These are phyloP conservation scores for Styela clava DNA, from an alignment of 23 tunicate species.

Conservation along the genomic window DNA sequence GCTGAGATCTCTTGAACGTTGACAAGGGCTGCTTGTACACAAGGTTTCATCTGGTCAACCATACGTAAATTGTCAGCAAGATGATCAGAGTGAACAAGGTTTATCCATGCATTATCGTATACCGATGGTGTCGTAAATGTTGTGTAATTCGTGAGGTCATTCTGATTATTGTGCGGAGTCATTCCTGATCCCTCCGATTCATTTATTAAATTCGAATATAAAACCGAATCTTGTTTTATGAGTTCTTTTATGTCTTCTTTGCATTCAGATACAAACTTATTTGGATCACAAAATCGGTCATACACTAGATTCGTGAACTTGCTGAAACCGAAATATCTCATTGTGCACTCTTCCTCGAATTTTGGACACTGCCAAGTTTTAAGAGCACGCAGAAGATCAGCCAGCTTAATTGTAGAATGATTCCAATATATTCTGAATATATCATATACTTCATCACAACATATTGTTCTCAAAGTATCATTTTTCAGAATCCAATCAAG, in stretches of 20 bases:
- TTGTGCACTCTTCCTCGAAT: constrained; percentile 13
- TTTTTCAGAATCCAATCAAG: neutral
- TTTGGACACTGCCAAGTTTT: constrained; percentile 17
- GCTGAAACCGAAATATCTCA: neutral
- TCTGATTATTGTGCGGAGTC: neutral
- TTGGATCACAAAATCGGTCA: constrained; percentile 4
- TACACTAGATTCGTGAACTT: constrained; percentile 2
- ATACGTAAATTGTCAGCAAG: neutral
- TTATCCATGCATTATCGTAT: neutral
- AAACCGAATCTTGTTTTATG: neutral
- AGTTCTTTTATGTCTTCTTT: neutral
- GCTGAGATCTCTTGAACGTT: constrained; percentile 9
- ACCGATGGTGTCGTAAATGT: neutral
- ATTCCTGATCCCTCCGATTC: neutral
- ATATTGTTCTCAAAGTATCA: neutral
- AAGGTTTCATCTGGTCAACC: constrained; percentile 8
- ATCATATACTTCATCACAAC: neutral
- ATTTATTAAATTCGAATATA: neutral
- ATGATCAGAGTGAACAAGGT: neutral
- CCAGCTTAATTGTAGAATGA: constrained; percentile 17
- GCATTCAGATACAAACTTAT: neutral
- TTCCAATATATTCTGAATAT: constrained; percentile 19
- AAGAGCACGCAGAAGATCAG: constrained; percentile 12
- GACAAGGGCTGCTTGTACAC: constrained; percentile 20
- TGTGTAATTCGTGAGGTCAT: neutral